Percentiles rank a stretch among this genome's conserved stretches.
Evolutionary conservation across 2,113 vertebrate species (phyloP).

Genomic region (Salvelinus sp.): DNA sequence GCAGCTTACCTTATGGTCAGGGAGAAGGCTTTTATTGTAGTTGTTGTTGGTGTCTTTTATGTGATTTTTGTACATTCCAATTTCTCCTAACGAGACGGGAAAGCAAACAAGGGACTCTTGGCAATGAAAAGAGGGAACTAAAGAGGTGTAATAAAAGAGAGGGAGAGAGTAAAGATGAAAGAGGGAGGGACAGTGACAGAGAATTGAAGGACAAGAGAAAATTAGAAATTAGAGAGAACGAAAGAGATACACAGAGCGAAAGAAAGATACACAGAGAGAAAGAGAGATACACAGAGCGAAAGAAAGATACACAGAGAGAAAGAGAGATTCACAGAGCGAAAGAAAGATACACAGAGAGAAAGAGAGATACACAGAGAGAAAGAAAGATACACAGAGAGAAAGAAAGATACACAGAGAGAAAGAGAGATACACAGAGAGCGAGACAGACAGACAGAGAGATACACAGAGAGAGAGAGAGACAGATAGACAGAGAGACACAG

Average conservation of each 20-base stretch:
- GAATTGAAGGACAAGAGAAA: conserved; percentile 2
- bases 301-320: background rate
- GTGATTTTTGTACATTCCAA: conserved; percentile 72
- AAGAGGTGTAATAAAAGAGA: conserved; percentile 20
- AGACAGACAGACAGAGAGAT: background rate
- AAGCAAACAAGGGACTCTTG: conserved; percentile 17
- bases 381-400: conserved; percentile 2
- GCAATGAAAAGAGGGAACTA: too few relatives aligned
- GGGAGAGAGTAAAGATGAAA: background rate
- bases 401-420: background rate
- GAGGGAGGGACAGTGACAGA: conserved; percentile 7
- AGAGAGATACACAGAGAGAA: background rate
- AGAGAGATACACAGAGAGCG: background rate
- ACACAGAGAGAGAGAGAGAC: background rate
- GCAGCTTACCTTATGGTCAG: conserved; percentile 68
- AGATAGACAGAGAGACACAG: background rate
- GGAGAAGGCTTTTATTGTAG: conserved; percentile 63
- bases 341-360: conserved; percentile 4
- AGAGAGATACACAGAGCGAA: too few relatives aligned
- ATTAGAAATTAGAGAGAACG: background rate
- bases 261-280: too few relatives aligned
- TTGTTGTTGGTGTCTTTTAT: conserved; percentile 69
- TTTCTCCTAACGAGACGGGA: conserved; percentile 31
- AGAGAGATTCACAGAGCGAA: background rate
- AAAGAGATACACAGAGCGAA: too few relatives aligned